phyloP scores from a whole-genome alignment of 1,140 invertebrate genomes.

The Venturia canescens region DNA sequence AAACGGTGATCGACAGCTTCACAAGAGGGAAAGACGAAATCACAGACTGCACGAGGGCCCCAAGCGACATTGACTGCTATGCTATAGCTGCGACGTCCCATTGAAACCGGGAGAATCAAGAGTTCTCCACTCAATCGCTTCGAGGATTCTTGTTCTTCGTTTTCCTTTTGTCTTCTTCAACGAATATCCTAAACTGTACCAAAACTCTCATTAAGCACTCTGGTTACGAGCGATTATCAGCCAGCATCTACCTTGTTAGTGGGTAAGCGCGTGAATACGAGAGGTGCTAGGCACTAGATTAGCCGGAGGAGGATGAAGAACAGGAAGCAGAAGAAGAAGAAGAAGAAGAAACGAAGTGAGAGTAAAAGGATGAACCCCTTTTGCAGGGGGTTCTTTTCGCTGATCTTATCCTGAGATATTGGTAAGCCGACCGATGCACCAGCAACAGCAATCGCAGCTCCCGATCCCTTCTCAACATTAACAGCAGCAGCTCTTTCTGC shows the following conservation, averaged over 20 bases:
- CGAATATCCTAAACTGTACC: slow-evolving; percentile 29
- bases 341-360: slow-evolving; percentile 7
- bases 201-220: slow-evolving; percentile 42
- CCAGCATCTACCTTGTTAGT: slow-evolving; percentile 50
- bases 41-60: slow-evolving; percentile 24
- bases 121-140: slow-evolving; percentile 7
- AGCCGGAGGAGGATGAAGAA: slow-evolving; percentile 16
- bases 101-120: slow-evolving; percentile 24
- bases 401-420: slow-evolving; percentile 47
- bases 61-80: neutral
- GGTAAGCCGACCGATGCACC: slow-evolving; percentile 41
- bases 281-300: slow-evolving; percentile 47
- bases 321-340: slow-evolving; percentile 13
- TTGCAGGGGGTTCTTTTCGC: slow-evolving; percentile 43
- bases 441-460: slow-evolving; percentile 22
- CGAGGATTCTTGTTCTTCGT: neutral
- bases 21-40: slow-evolving; percentile 1
- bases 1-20: slow-evolving; percentile 10
- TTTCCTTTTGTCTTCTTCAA: neutral
- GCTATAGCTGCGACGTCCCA: neutral
- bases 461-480: slow-evolving; percentile 25
- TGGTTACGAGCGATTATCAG: slow-evolving; percentile 45
- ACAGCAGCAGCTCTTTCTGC: slow-evolving; percentile 19
- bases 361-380: slow-evolving; percentile 46
- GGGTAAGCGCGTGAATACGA: slow-evolving; percentile 48